These are phyloP conservation scores for Danionella dracula DNA, from an alignment of 2,797 vertebrate species.

Conservation along the genomic window DNA sequence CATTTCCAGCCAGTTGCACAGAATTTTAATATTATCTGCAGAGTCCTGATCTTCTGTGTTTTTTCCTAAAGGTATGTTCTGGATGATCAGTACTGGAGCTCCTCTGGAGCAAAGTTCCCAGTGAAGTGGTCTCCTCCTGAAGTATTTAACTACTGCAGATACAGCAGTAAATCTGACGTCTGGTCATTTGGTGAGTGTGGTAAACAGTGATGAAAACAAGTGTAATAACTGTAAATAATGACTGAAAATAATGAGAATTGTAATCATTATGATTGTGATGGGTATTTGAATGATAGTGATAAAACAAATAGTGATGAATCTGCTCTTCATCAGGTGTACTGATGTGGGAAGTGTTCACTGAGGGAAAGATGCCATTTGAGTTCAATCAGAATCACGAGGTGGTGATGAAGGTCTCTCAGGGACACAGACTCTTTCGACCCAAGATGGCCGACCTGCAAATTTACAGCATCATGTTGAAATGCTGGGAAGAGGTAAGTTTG, in stretches of 20 bases:
- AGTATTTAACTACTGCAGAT: slow-evolving; percentile 88
- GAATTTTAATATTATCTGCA: too few species aligned
- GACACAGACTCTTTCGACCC: slow-evolving; percentile 81
- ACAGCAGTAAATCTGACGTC: slow-evolving; percentile 94
- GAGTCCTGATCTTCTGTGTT: too few species aligned
- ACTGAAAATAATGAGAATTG: neutral
- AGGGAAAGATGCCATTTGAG: slow-evolving; percentile 91
- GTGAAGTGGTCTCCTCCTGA: slow-evolving; percentile 97
- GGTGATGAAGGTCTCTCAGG: slow-evolving; percentile 80
- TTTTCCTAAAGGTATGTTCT: slow-evolving; percentile 51
- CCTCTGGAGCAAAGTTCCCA: slow-evolving; percentile 84
- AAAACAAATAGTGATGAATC: too few species aligned
- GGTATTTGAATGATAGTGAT: neutral
- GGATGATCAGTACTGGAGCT: slow-evolving; percentile 90
- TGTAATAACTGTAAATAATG: neutral
- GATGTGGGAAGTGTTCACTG: slow-evolving; percentile 95
- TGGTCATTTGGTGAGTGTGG: slow-evolving; percentile 82
- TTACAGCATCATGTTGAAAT: slow-evolving; percentile 83
- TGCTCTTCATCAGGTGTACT: slow-evolving; percentile 73
- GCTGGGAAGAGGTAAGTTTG: slow-evolving; percentile 82
- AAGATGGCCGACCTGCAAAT: slow-evolving; percentile 72
- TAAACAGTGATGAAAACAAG: neutral
- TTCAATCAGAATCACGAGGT: slow-evolving; percentile 86
- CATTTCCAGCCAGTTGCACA: too few species aligned
- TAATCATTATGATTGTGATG: too few species aligned